These are phyloP conservation scores for Tachuris rubrigastra DNA, from an alignment of 2,113 vertebrate species.

Conservation along the genomic window DNA sequence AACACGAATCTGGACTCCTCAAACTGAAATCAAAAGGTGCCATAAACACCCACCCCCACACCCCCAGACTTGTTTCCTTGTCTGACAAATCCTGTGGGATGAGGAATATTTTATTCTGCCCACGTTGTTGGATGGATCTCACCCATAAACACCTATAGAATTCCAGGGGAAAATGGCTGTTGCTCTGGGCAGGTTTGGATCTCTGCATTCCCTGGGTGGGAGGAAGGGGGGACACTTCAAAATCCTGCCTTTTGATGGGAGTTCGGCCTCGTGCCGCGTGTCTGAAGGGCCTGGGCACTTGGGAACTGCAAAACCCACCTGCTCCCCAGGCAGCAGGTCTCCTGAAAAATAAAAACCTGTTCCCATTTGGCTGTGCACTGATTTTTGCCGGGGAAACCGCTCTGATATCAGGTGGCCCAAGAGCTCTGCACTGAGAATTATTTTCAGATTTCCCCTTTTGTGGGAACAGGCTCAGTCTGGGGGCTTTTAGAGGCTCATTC, in stretches of 20 bases:
- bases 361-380: fast-evolving
- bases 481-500: not conserved
- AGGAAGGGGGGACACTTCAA: fast-evolving
- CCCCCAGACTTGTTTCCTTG: not conserved
- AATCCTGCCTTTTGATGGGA: not conserved
- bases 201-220: not conserved
- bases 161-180: fast-evolving
- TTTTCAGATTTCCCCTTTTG: not conserved
- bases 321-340: not conserved
- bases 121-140: not conserved
- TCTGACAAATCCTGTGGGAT: not conserved
- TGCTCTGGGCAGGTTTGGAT: not conserved
- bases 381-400: not conserved
- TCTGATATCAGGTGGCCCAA: fast-evolving
- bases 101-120: not conserved
- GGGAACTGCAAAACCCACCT: not conserved
- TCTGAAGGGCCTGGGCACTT: not conserved
- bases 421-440: not conserved
- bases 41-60: not conserved
- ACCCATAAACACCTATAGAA: not conserved
- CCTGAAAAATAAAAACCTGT: not conserved
- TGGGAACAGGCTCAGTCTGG: not conserved
- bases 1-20: not conserved
- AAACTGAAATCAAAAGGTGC: not conserved
- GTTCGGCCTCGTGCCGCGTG: not conserved